Percentiles rank a stretch among this genome's conserved stretches.
Conservation (phyloP, 2,797 vertebrate species). For the Ctenopoma kingsleyae region DNA sequence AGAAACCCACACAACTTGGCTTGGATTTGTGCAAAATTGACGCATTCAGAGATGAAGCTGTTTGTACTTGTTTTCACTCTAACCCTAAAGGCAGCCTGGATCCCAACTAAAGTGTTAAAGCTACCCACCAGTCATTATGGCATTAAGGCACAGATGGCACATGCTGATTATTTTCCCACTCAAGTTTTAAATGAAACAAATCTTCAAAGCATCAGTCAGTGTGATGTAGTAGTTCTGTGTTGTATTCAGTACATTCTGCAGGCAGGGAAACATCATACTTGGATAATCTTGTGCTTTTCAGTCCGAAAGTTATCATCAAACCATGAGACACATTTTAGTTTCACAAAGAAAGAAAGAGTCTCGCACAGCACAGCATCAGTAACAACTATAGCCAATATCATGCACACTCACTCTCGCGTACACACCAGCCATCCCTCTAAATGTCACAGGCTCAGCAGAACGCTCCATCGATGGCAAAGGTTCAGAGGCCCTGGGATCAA, state of each 20-base stretch:
- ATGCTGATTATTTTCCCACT: conserved; percentile 12
- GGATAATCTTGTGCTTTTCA: conserved; percentile 9
- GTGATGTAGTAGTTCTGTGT: not conserved
- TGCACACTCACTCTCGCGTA: conserved; percentile 25
- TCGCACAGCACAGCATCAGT: conserved; percentile 13
- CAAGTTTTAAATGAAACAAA: conserved; percentile 1
- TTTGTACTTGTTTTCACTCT: conserved; percentile 24
- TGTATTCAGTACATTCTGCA: conserved; percentile 2
- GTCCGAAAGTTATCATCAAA: conserved; percentile 16
- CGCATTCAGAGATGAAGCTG: not conserved
- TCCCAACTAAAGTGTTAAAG: conserved; percentile 2
- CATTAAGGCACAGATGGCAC: not conserved
- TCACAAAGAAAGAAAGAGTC: conserved; percentile 11
- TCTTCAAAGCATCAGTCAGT: conserved; percentile 1
- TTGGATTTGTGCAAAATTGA: not conserved
- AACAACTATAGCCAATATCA: conserved; percentile 38
- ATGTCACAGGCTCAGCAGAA: conserved; percentile 74
- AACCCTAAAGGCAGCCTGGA: conserved; percentile 14
- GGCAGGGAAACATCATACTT: conserved; percentile 2
- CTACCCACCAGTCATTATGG: conserved; percentile 4
- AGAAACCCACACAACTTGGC: not conserved
- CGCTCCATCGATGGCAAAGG: conserved; percentile 59
- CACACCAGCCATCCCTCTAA: conserved; percentile 69
- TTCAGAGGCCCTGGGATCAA: conserved; percentile 72
- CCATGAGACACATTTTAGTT: conserved; percentile 36